Conservation (phyloP, 2,888 invertebrate genomes). For the Lottia gigantea region DNA sequence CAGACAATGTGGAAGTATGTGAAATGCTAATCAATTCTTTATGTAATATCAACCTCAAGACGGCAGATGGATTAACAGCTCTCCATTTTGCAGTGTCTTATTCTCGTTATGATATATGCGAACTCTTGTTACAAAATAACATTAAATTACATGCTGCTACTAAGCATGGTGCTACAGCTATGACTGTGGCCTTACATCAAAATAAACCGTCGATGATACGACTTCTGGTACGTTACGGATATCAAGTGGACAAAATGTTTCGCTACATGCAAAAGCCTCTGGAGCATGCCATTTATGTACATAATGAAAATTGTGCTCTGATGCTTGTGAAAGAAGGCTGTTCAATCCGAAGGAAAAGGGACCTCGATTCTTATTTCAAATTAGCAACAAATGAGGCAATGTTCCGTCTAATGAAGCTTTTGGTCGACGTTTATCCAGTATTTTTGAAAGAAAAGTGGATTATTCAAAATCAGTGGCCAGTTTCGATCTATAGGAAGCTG, state of each 20-base stretch:
- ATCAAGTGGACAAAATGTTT: slow-evolving; percentile 54
- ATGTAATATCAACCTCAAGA: slow-evolving; percentile 56
- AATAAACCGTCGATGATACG: slow-evolving; percentile 56
- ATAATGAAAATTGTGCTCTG: slow-evolving; percentile 59
- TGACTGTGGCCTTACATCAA: slow-evolving; percentile 61
- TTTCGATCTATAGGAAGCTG: slow-evolving; percentile 56
- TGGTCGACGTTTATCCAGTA: slow-evolving; percentile 50
- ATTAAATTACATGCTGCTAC: slow-evolving; percentile 52
- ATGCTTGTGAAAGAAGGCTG: slow-evolving; percentile 60
- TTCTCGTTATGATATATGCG: slow-evolving; percentile 53
- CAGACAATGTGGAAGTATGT: slow-evolving; percentile 55
- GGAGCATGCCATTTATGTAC: slow-evolving; percentile 57
- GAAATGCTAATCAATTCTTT: slow-evolving; percentile 57
- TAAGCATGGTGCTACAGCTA: slow-evolving; percentile 56
- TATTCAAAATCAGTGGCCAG: slow-evolving; percentile 43
- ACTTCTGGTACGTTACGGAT: slow-evolving; percentile 56
- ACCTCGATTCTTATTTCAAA: slow-evolving; percentile 47
- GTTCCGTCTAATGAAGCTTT: slow-evolving; percentile 45
- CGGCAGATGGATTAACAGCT: slow-evolving; percentile 56
- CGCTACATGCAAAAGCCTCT: slow-evolving; percentile 57
- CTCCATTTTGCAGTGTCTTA: slow-evolving; percentile 60
- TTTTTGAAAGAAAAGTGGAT: slow-evolving; percentile 59
- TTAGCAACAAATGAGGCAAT: slow-evolving; percentile 56
- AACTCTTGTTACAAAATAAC: slow-evolving; percentile 50
- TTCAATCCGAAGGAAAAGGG: slow-evolving; percentile 38